phyloP scores from a whole-genome alignment of 2,888 invertebrate species.

The Drosophila nr. medialis region DNA sequence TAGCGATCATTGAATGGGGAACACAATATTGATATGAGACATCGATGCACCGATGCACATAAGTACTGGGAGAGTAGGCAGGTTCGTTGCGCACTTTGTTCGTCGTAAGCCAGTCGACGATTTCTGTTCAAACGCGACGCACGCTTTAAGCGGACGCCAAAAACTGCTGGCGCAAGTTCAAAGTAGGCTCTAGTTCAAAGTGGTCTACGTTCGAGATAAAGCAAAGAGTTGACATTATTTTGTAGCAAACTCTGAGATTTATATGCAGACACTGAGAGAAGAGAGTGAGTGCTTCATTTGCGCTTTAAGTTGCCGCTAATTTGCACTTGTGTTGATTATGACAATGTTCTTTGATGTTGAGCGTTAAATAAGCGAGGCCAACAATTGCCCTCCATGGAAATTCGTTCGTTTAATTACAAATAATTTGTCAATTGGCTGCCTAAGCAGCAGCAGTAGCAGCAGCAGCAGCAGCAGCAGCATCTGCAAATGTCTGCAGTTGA shows the following conservation, averaged over 20 bases:
- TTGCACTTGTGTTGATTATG: constrained; percentile 13
- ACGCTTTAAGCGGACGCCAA: constrained; percentile 58
- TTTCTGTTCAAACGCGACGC: constrained; percentile 64
- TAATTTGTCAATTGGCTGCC: constrained; percentile 59
- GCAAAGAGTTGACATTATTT: constrained; percentile 19
- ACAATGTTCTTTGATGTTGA: constrained; percentile 3
- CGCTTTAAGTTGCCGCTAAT: background rate
- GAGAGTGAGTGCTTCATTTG: background rate
- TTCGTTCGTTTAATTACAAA: constrained; percentile 61
- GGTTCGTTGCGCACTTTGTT: constrained; percentile 20
- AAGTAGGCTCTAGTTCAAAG: constrained; percentile 25
- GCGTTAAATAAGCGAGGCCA: background rate
- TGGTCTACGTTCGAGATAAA: constrained; percentile 8
- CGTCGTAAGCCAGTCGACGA: constrained; percentile 61
- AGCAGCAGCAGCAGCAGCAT: background rate
- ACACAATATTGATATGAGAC: background rate
- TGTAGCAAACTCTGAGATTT: background rate
- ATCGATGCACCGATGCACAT: background rate
- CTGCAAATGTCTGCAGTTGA: background rate
- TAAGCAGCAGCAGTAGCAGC: background rate
- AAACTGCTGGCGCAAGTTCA: constrained; percentile 15
- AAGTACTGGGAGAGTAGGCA: background rate
- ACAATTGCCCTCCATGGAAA: constrained; percentile 6
- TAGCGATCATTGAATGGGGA: constrained; percentile 22
- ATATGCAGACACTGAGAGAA: constrained; percentile 10